Percentiles rank a stretch among this genome's conserved stretches.
Evolutionary conservation across 2,888 invertebrate genomes (phyloP).

Genomic region (Oxytorus armatus): DNA sequence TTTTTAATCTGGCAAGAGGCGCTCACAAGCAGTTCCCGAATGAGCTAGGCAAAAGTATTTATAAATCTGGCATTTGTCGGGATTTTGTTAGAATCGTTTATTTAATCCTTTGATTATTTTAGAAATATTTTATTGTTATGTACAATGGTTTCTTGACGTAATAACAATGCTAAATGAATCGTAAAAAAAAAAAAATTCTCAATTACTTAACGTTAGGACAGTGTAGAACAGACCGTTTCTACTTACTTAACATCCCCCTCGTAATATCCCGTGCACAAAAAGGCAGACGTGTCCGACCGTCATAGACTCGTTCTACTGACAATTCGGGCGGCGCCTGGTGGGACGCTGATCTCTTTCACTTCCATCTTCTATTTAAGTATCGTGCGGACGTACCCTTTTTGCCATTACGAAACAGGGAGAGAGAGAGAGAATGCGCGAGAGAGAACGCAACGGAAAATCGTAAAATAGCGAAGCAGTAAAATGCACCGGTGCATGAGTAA

Average conservation of each 20-base stretch:
- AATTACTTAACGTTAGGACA: not conserved
- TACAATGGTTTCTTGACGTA: not conserved
- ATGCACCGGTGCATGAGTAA: slow-evolving; percentile 48
- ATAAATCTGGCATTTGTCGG: not conserved
- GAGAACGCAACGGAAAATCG: slow-evolving; percentile 16
- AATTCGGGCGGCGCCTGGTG: not conserved
- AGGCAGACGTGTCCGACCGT: not conserved
- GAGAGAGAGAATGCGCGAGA: not conserved
- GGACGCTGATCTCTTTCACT: slow-evolving; percentile 26
- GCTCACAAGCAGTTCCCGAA: too few relatives aligned
- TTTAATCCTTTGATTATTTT: not conserved
- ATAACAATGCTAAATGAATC: not conserved
- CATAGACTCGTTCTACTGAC: slow-evolving; percentile 4
- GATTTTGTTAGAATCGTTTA: not conserved
- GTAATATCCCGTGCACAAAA: not conserved
- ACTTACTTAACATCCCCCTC: not conserved
- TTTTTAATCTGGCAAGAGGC: too few relatives aligned
- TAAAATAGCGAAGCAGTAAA: slow-evolving; percentile 47
- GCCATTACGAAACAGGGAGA: not conserved
- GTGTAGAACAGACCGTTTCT: slow-evolving; percentile 12
- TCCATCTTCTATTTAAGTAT: not conserved
- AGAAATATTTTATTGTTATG: too few relatives aligned
- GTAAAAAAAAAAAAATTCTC: not conserved
- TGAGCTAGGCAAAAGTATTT: not conserved
- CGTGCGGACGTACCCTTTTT: not conserved